Evolutionary conservation across 2,888 invertebrate species (phyloP).

Genomic region (Idaea aversata): DNA sequence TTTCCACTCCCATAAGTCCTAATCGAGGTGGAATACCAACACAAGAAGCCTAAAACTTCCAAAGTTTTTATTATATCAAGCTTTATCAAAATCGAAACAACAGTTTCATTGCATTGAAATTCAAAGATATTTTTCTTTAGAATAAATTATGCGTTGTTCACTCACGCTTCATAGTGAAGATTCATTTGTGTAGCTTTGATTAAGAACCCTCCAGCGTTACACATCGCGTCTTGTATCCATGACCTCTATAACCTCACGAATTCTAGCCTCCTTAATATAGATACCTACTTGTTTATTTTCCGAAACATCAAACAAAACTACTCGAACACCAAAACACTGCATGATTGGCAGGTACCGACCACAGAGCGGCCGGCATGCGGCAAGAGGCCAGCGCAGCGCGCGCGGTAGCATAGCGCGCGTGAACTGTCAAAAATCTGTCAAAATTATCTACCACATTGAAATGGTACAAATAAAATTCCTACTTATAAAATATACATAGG

Average conservation of each 20-base stretch:
- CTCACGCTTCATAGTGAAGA: too few species aligned
- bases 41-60: too few species aligned
- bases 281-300: conserved; percentile 9
- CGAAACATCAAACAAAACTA: conserved; percentile 35
- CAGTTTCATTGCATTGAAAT: too few species aligned
- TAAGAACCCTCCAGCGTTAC: too few species aligned
- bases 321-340: conserved; percentile 41
- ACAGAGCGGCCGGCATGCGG: conserved; percentile 11
- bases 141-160: too few species aligned
- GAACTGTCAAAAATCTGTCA: conserved; percentile 62
- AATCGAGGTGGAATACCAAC: too few species aligned
- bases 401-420: conserved; percentile 63
- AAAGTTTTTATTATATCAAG: too few species aligned
- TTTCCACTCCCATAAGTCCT: too few species aligned
- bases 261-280: neutral
- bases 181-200: too few species aligned
- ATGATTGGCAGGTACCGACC: conserved; percentile 42
- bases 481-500: neutral
- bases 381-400: conserved; percentile 16
- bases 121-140: too few species aligned
- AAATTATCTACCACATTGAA: conserved; percentile 38
- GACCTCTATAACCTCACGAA: neutral
- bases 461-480: conserved; percentile 39
- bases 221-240: neutral
- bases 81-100: too few species aligned